Evolutionary conservation across 2,113 vertebrate genomes (phyloP).

Genomic region (Pungitius pungitius): DNA sequence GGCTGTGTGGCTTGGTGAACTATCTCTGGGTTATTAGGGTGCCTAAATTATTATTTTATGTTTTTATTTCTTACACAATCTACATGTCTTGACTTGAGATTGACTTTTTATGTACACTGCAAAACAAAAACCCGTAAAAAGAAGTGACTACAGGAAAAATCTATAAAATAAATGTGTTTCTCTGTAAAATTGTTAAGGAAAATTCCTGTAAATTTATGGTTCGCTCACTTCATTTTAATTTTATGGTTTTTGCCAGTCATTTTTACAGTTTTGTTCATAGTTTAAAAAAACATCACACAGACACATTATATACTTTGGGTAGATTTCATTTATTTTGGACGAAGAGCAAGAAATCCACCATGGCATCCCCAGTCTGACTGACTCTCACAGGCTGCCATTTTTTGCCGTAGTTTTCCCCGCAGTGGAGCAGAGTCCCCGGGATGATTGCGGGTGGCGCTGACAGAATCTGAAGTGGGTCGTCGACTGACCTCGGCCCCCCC

Average conservation of each 20-base stretch:
- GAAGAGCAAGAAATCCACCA: conserved; percentile 14
- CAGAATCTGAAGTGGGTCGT: conserved; percentile 64
- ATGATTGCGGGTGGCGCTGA: conserved; percentile 50
- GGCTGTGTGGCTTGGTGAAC: too few species aligned
- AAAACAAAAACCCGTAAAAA: too few species aligned
- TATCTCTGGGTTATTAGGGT: neutral
- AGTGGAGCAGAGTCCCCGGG: conserved; percentile 31
- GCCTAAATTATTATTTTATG: neutral
- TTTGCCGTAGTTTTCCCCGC: conserved; percentile 33
- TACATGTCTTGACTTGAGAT: neutral
- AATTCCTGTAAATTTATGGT: too few species aligned
- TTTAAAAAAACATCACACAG: too few species aligned
- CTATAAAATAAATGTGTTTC: too few species aligned
- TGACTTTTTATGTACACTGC: neutral
- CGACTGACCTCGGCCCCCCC: conserved; percentile 54
- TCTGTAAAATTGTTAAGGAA: too few species aligned
- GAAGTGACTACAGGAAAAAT: too few species aligned
- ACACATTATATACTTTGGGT: neutral
- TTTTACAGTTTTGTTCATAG: too few species aligned
- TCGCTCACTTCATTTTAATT: too few species aligned
- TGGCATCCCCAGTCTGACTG: conserved; percentile 20
- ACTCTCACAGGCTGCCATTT: conserved; percentile 32
- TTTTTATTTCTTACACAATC: neutral
- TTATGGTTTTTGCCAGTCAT: too few species aligned
- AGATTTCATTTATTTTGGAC: conserved; percentile 25